Evolutionary conservation across 2,797 vertebrate genomes (phyloP).

Genomic region (Sebastiscus tertius): DNA sequence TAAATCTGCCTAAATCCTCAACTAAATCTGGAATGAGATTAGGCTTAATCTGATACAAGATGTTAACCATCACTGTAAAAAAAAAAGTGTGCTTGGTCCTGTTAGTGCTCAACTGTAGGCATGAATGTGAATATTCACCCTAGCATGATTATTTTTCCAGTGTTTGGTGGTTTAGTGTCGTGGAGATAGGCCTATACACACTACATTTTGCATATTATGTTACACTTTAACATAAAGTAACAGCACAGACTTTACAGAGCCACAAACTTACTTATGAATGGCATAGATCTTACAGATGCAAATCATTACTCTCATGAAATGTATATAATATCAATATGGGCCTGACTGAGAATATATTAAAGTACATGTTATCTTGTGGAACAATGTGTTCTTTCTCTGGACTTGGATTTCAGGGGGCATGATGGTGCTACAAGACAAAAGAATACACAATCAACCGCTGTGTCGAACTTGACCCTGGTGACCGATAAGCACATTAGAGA

Average conservation of each 20-base stretch:
- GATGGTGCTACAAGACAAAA: neutral
- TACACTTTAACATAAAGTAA: neutral
- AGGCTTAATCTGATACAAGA: conserved; percentile 3
- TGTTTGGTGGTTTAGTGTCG: neutral
- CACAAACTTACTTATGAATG: neutral
- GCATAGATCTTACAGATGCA: neutral
- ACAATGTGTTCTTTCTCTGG: neutral
- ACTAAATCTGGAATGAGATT: conserved; percentile 13
- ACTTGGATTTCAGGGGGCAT: neutral
- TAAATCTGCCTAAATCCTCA: neutral
- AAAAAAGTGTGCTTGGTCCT: neutral
- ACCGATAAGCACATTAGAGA: neutral
- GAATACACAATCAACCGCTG: neutral
- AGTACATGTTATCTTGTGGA: neutral
- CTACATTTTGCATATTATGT: neutral
- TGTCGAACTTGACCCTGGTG: neutral
- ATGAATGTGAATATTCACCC: neutral
- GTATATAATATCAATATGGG: neutral
- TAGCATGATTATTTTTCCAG: neutral
- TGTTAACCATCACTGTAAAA: neutral
- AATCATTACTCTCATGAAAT: neutral
- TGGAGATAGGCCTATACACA: neutral
- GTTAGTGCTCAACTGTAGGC: neutral
- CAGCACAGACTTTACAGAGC: neutral
- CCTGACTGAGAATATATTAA: neutral